Percentiles rank a stretch among this genome's conserved stretches.
These are phyloP conservation scores for Eupelmus urozonus DNA, from an alignment of 2,888 invertebrate species.

Conservation along the genomic window DNA sequence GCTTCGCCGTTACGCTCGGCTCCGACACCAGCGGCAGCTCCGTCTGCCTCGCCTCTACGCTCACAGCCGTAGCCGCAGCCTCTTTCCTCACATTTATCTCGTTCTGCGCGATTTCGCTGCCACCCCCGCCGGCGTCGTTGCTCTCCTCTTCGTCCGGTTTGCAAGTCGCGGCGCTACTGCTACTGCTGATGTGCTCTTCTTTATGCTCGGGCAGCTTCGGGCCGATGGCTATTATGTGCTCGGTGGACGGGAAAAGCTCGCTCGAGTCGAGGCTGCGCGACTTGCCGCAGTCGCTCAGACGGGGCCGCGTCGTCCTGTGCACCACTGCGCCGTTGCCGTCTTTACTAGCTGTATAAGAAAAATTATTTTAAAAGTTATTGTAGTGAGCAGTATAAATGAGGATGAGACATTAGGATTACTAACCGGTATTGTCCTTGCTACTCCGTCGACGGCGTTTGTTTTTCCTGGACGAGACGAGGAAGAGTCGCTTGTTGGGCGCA, in stretches of 20 bases:
- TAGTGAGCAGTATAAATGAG: background rate
- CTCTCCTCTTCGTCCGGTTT: background rate
- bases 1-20: too few species aligned
- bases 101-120: constrained; percentile 35
- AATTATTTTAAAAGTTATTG: background rate
- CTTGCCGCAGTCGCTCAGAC: constrained; percentile 85
- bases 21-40: too few species aligned
- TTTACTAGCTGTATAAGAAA: too few species aligned
- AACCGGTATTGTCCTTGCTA: constrained; percentile 73
- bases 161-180: background rate
- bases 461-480: constrained; percentile 84
- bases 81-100: constrained; percentile 49
- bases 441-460: constrained; percentile 77
- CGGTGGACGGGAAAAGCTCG: constrained; percentile 83
- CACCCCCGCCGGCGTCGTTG: background rate
- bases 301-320: constrained; percentile 75
- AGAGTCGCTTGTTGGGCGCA: constrained; percentile 85
- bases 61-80: background rate
- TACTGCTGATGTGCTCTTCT: constrained; percentile 63
- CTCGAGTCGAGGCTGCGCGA: constrained; percentile 92
- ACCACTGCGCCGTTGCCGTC: constrained; percentile 55
- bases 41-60: too few species aligned
- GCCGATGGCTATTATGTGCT: constrained; percentile 70
- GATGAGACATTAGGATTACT: constrained; percentile 61
- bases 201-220: constrained; percentile 70